These are phyloP conservation scores for Prorops nasuta DNA, from an alignment of 1,140 invertebrate species.

Conservation along the genomic window DNA sequence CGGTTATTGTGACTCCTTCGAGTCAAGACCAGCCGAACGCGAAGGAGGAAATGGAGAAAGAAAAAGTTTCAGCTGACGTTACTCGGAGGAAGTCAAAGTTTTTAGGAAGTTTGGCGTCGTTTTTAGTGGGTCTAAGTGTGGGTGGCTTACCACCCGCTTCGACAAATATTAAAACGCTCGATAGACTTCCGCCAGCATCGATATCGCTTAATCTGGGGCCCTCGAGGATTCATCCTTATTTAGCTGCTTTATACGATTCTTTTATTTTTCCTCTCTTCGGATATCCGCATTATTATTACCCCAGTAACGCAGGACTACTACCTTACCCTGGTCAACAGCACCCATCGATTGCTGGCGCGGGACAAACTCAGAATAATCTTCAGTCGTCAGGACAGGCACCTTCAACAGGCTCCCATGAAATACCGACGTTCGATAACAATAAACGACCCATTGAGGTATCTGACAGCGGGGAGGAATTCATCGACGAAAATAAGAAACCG, in stretches of 20 bases:
- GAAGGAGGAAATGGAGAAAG: no score
- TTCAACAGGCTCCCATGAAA: background rate
- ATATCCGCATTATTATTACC: slow-evolving; percentile 17
- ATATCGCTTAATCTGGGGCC: slow-evolving; percentile 11
- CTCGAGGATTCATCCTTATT: slow-evolving; percentile 23
- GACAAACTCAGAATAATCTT: slow-evolving; percentile 4
- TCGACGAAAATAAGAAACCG: slow-evolving; percentile 12
- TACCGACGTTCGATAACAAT: slow-evolving; percentile 1
- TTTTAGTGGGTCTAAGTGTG: slow-evolving; percentile 39
- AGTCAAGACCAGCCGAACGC: no score
- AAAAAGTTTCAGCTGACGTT: no score
- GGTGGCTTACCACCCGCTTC: slow-evolving; percentile 24
- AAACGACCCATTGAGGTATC: background rate
- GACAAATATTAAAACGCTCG: slow-evolving; percentile 8
- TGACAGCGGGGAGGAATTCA: slow-evolving; percentile 19
- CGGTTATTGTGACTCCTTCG: no score
- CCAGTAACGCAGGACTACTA: no score
- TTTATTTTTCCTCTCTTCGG: slow-evolving; percentile 20
- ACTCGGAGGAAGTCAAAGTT: slow-evolving; percentile 28
- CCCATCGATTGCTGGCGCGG: background rate
- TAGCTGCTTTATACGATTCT: slow-evolving; percentile 38
- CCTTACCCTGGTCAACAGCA: no score
- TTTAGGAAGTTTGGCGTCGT: slow-evolving; percentile 38
- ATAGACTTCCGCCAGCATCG: slow-evolving; percentile 6
- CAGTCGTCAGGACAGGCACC: background rate